Base-by-base conservation (phyloP, 2,113 vertebrate genomes). In the Cygnus atratus region DNA sequence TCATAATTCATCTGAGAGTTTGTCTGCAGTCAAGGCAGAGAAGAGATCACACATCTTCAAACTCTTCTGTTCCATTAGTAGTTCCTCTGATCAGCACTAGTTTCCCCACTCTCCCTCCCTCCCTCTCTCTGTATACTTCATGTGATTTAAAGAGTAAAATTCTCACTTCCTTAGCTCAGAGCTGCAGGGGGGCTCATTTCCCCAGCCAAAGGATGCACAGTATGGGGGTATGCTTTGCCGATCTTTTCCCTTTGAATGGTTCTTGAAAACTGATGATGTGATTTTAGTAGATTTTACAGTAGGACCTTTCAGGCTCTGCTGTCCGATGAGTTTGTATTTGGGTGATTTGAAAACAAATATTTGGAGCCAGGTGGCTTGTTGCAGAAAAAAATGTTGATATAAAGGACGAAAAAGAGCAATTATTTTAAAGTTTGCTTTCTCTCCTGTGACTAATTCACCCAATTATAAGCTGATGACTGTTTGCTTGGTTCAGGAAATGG, bases 1-100 rank as follows among this genome's bases (percentile, higher is more conserved):
- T 91, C 84, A 95, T 94, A 93, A 96, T 96, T 97, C 92, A 96
- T 96, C 86, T 88, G 88, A 90, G 85, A 76, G 21, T 75, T 92
- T 84, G 62, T 86, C 92, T 93, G 80, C 70, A 89, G 58, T 87
- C 73, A 55, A 70, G 50, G 41, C 73, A 87, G 50, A 88, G 66
- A 50, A 85, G 58, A 87, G 86, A 93, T 95, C 95, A 96, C 88
- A 92, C 74, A 79, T 75, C 62, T 82, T 94, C 88, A 91, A 82
- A 82, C 44, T 93, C 74, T 87, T 85, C 77, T 82, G 68, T 92
- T 96, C 90, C 65, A 91, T 92, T 97, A 96, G 90, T 83, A 68
- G 71, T 55, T 95, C 71, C 88, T 96, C 92, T 96, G 93, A 94
- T 97, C 95, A 93, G 67, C 44, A 59, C 77, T 63, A 70, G 74